Evolutionary conservation across 2,888 invertebrate species (phyloP).

Genomic region (Apodemia mormo): DNA sequence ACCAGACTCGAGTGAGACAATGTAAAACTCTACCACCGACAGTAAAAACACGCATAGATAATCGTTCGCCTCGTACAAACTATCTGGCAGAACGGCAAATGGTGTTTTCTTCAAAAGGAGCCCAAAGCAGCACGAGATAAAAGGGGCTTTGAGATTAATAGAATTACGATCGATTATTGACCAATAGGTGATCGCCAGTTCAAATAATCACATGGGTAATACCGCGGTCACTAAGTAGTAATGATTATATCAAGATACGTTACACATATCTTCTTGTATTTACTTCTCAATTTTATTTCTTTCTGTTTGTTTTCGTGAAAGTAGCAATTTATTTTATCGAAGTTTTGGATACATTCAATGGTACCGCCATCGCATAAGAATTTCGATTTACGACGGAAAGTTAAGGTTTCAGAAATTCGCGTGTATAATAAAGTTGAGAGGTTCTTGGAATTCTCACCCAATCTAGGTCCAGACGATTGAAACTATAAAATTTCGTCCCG

Average conservation of each 20-base stretch:
- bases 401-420: constrained; percentile 30
- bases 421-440: constrained; percentile 26
- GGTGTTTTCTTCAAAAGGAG: no score
- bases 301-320: constrained; percentile 5
- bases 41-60: no score
- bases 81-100: no score
- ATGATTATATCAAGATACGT: background rate
- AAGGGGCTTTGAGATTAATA: no score
- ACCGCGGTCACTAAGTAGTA: no score
- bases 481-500: constrained; percentile 25
- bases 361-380: constrained; percentile 20
- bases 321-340: constrained; percentile 16
- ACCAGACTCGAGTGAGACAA: no score
- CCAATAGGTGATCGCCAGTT: no score
- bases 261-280: background rate
- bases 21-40: no score
- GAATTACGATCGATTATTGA: no score
- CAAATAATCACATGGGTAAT: no score
- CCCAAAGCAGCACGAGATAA: no score
- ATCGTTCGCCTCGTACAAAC: no score
- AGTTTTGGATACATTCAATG: constrained; percentile 16
- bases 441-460: constrained; percentile 27
- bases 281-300: background rate
- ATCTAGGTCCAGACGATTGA: constrained; percentile 25
- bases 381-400: constrained; percentile 30